Base-by-base conservation (phyloP, 2,113 vertebrate genomes). In the Holacanthus passer region DNA sequence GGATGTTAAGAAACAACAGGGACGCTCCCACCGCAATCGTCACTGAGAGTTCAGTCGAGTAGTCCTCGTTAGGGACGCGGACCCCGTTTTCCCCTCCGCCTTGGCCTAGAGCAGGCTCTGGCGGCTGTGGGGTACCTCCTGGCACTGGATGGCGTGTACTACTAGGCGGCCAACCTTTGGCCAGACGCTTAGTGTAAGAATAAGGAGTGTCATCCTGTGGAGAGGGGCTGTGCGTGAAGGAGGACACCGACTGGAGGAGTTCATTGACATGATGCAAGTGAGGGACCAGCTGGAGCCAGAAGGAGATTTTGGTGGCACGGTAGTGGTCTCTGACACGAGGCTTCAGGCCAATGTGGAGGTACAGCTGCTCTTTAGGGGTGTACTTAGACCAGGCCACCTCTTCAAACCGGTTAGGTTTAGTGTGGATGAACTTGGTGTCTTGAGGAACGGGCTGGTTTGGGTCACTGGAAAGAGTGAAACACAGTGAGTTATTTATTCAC, bases 341-440 rank as follows among this genome's bases (percentile, higher is more conserved):
- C 67, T 98, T 98, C 45, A 99, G 94, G 59, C 98, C 98, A 9
- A 99, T 99, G 83, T 99, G 98, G 32, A 99, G 96, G 77, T 99
- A 99, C 19, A 98, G 95, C 87, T 99, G 98, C 84, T 98, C 98
- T 67, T 98, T 98, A 5, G 98, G 98, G 63, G 97, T 98, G 85
- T 99, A 99, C 86, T 98, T 99, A 11, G 97, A 96, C 98, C 98
- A 99, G 20, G 98, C 98, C 27, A 99, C 98, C 73, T 98, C 98
- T 92, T 99, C 98, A 55, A 99, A 99, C 19, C 98, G 97, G 86
- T 99, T 99, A 0, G 98, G 98, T 81, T 98, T 98, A 0, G 98
- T 99, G 91, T 99, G 98, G 87, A 98, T 98, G 90, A 99, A 99
- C 88, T 98, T 99, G 71, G 98, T 99, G 29, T 99, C 98, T 85